phyloP scores from a whole-genome alignment of 2,113 vertebrate species.

The Lophotis ruficrista region DNA sequence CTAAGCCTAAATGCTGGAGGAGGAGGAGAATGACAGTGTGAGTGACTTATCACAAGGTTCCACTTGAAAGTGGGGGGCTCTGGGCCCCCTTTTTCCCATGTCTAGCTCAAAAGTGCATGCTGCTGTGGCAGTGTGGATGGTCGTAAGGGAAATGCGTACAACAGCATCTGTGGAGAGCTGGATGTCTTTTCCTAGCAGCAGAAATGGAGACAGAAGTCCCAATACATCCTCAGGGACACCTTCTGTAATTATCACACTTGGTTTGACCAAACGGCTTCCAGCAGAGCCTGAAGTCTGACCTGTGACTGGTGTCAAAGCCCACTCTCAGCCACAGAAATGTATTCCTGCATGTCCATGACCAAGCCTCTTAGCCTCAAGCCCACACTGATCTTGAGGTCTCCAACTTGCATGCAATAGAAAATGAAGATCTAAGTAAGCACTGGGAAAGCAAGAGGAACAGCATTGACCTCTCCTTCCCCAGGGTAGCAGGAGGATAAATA shows the following conservation, averaged over 20 bases:
- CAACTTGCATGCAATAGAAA: background rate
- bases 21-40: background rate
- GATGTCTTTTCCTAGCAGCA: background rate
- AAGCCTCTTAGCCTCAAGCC: background rate
- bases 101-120: background rate
- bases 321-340: background rate
- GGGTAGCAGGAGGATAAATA: background rate
- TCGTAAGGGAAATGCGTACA: background rate
- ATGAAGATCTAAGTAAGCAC: background rate
- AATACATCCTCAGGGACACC: background rate
- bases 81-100: background rate
- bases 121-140: background rate
- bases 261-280: background rate
- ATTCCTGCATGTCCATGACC: accelerated
- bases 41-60: background rate
- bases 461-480: background rate
- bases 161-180: accelerated
- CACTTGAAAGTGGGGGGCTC: background rate
- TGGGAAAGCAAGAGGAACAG: background rate
- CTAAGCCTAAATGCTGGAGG: background rate
- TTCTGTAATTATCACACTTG: background rate
- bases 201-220: background rate
- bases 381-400: background rate
- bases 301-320: background rate
- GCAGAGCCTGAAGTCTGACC: background rate